Base-by-base conservation (phyloP, 2,113 vertebrate species). In the Chlamydotis undulata region DNA sequence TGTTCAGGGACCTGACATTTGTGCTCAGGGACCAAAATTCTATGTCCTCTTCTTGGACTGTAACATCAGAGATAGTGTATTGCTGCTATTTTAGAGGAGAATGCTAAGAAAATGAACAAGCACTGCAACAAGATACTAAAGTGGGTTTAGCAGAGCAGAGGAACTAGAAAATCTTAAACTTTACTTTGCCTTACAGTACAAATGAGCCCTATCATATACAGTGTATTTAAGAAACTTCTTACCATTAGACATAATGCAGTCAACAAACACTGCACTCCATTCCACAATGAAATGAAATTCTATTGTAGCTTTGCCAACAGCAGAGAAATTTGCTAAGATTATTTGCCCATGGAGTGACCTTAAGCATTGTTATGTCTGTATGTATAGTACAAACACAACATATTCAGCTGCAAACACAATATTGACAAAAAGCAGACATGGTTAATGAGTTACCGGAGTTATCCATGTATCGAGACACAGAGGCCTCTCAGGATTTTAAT, bases 41-140 rank as follows among this genome's bases (percentile, higher is more conserved):
- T 24, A 12, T 0, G 0, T 43, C 13, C 9, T 52, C 4, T 4
- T 49, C 55, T 64, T 52, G 35, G 16, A 60, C 22, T 33, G 43
- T 29, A 59, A 50, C 12, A 29, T 13, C 28, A 63, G 35, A 55
- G 21, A 33, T 10, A 11, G 19, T 26, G 8, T 22, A 28, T 18
- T 41, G 18, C 18, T 77, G 21, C 18, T 70, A 29, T 65, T 76
- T 76, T 53, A 41, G 41, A 70, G 41, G 25, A 67, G 35, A 80
- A 71, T 37, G 25, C 10, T 71, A 26, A 77, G 53, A 56, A 64
- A 65, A 71, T 21, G 10, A 50, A 25, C 9, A 53, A 60, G 29
- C 53, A 39, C 8, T 33, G 11, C 28, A 78, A 35, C 7, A 53
- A 37, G 29, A 7, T n/a, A 41, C 22, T 67, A 25, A n/a, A 56